These are phyloP conservation scores for Labeo calbasu DNA, from an alignment of 2,797 vertebrate species.

Conservation along the genomic window DNA sequence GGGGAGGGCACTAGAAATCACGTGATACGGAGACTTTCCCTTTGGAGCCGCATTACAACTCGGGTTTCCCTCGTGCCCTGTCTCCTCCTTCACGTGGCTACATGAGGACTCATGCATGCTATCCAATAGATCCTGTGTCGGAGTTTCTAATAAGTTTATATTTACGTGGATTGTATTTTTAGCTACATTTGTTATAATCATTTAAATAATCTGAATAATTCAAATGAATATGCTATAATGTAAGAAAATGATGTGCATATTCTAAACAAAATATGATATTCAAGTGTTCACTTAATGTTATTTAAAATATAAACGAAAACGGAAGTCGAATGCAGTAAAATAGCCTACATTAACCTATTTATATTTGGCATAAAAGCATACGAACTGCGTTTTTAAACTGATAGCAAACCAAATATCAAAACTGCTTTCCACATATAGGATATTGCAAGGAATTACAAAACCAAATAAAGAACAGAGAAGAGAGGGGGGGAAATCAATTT, in stretches of 20 bases:
- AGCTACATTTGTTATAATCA: neutral
- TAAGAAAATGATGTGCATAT: neutral
- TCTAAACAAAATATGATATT: neutral
- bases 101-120: neutral
- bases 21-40: slow-evolving; percentile 54
- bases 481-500: neutral
- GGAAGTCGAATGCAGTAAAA: neutral
- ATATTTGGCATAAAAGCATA: neutral
- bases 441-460: neutral
- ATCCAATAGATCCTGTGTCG: neutral
- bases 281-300: neutral
- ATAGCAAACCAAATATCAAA: neutral
- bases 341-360: neutral
- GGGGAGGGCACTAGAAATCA: slow-evolving; percentile 28
- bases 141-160: neutral
- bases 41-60: slow-evolving; percentile 47
- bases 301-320: neutral
- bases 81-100: slow-evolving; percentile 25
- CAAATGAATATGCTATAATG: neutral
- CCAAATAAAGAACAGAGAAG: too few relatives aligned
- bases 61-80: slow-evolving; percentile 48
- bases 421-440: neutral
- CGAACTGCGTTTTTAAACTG: too few relatives aligned
- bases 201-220: neutral
- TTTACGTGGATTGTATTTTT: neutral